Evolutionary conservation across 2,797 vertebrate genomes (phyloP), one percentile per base, ranked within the genome.

Genomic region (Okamejei kenojei): DNA sequence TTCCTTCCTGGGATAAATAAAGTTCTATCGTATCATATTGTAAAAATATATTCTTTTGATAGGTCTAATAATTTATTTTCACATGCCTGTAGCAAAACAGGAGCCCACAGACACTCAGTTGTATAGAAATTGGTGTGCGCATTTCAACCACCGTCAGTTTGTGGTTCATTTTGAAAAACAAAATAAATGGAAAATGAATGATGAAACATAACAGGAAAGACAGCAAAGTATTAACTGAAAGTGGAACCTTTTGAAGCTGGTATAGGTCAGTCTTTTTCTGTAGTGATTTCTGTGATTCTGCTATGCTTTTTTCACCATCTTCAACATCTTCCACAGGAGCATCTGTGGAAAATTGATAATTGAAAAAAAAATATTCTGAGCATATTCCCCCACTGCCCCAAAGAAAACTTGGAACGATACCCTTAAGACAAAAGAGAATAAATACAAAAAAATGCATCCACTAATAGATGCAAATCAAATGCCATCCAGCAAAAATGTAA

Each of bases 201-300:
- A 45, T 45, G 45, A 0, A 15, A 21, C 15, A 65, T 68, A 32
- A 88, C 84, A 35, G 84, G 32, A 88, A 68, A 88, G 65, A 8
- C 1, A n/a, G 29, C 11, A 81, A 81, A 45, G 54, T 45, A 23
- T 13, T 35, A 68, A 65, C n/a, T 80, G n/a, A 63, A 65, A 65
- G 38, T 79, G 15, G 35, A 94, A 98, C 99, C 98, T 99, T 99
- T 95, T 99, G 98, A 95, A 99, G 97, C 93, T 98, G 97, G 96
- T 98, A 99, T 93, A 99, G 97, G 94, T 99, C 97, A 0, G 98
- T 99, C 96, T 98, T 98, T 96, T 97, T 99, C 94, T 97, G 97
- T 58, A 98, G 95, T 68, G 96, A 96, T 95, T 97, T 97, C 93
- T 96, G 95, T 84, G 97, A 96, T 15, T 96, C 96, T 21, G 94